Percentiles rank a stretch among this genome's conserved stretches.
phyloP scores from a whole-genome alignment of 2,113 vertebrate genomes.

The Sarotherodon lohbergeri region DNA sequence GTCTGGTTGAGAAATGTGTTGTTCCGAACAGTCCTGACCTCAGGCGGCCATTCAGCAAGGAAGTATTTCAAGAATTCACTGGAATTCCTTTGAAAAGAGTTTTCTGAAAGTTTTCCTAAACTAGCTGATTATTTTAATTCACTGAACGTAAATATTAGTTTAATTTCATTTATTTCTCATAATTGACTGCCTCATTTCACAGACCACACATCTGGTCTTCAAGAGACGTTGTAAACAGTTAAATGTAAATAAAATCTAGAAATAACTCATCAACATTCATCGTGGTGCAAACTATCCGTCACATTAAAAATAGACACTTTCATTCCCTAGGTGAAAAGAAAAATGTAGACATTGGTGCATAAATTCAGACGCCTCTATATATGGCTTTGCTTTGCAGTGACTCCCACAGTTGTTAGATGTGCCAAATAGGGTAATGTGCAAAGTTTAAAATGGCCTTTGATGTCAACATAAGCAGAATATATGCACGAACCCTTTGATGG shows the following conservation, averaged over 20 bases:
- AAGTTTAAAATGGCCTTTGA: background rate
- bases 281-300: background rate
- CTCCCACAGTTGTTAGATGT: background rate
- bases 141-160: background rate
- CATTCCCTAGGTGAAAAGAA: background rate
- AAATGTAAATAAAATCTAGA: background rate
- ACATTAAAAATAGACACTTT: background rate
- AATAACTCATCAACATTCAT: background rate
- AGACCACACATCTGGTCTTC: background rate
- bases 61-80: conserved; percentile 26
- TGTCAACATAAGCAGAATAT: background rate
- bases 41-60: background rate
- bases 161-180: background rate
- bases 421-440: background rate
- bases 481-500: background rate
- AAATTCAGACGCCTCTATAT: background rate
- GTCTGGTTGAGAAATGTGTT: conserved; percentile 3
- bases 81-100: background rate
- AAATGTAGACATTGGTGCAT: background rate
- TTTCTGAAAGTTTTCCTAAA: background rate
- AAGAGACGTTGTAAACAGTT: background rate
- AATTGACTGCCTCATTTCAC: background rate
- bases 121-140: background rate
- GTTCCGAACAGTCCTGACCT: background rate
- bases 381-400: background rate